Conservation (phyloP, 2,888 invertebrate genomes). For the Lasioglossum zephyrum region DNA sequence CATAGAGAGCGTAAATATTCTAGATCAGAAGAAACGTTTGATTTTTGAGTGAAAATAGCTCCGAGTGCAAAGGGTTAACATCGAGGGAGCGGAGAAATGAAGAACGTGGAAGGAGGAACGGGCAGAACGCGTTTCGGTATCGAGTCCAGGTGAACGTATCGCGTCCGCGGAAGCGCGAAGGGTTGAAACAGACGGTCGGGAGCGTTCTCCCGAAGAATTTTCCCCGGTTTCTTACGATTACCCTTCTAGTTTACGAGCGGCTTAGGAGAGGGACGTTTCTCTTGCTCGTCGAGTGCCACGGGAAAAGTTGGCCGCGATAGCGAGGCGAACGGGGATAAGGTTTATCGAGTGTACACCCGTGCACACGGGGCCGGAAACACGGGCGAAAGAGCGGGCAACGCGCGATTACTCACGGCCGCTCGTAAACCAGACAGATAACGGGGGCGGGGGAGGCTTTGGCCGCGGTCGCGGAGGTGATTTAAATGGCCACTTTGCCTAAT, state of each 20-base stretch:
- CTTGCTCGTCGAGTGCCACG: constrained; percentile 22
- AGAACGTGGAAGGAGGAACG: not conserved
- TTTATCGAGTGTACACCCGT: constrained; percentile 50
- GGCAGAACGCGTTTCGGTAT: not conserved
- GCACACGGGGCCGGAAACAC: constrained; percentile 20
- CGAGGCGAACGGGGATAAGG: constrained; percentile 43
- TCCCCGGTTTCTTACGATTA: constrained; percentile 51
- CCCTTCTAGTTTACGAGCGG: constrained; percentile 74
- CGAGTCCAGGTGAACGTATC: not conserved
- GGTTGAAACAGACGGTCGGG: not conserved
- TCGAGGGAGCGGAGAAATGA: not conserved
- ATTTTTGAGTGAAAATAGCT: too few species aligned
- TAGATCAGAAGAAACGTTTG: too few species aligned
- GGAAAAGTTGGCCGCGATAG: constrained; percentile 44
- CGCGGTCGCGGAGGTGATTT: constrained; percentile 67
- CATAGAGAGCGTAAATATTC: too few species aligned
- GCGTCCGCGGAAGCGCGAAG: not conserved
- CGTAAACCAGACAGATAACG: constrained; percentile 64
- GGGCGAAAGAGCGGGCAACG: constrained; percentile 24
- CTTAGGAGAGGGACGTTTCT: constrained; percentile 51
- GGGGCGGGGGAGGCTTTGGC: constrained; percentile 28
- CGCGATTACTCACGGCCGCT: constrained; percentile 59
- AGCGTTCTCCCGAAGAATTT: constrained; percentile 22
- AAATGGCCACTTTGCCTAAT: constrained; percentile 76
- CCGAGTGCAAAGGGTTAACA: not conserved